Evolutionary conservation across 92 coral and sea anemone genomes (phyloP).

Genomic region (Hydrozoanthus gracilis): DNA sequence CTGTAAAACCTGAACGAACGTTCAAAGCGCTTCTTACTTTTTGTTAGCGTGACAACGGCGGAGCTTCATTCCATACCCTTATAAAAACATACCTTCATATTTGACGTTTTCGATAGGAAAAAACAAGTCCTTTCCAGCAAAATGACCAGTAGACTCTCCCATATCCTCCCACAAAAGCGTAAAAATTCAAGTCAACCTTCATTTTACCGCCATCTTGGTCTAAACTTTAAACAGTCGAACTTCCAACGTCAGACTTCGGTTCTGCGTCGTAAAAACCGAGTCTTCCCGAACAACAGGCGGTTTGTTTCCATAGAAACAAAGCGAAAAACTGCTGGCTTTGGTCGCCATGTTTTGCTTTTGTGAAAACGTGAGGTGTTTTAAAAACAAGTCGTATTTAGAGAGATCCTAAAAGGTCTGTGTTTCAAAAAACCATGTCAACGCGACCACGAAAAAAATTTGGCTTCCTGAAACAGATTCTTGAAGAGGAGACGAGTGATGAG

Average conservation of each 20-base stretch:
- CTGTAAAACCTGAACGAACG: no score
- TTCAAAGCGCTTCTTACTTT: no score
- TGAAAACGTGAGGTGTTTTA: not conserved
- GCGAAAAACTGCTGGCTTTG: not conserved
- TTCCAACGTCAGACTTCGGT: conserved; percentile 2
- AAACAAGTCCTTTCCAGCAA: conserved; percentile 61
- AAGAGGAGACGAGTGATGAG: conserved; percentile 56
- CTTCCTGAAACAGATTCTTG: conserved; percentile 80
- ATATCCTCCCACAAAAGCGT: conserved; percentile 39
- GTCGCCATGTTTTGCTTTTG: conserved; percentile 1
- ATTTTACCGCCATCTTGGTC: conserved; percentile 66
- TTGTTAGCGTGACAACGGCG: not conserved
- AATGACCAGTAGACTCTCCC: conserved; percentile 45
- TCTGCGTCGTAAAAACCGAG: conserved; percentile 22
- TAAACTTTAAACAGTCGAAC: not conserved
- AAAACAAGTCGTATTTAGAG: not conserved
- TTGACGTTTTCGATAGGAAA: conserved; percentile 75
- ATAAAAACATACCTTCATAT: conserved; percentile 69
- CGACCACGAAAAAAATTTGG: conserved; percentile 68
- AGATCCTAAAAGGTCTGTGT: not conserved
- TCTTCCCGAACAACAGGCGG: not conserved
- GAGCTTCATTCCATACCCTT: not conserved
- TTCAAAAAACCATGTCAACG: conserved; percentile 42
- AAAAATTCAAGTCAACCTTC: conserved; percentile 8
- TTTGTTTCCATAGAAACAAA: conserved; percentile 38